Evolutionary conservation across 2,888 invertebrate species (phyloP).

Genomic region (Philereme transversata): DNA sequence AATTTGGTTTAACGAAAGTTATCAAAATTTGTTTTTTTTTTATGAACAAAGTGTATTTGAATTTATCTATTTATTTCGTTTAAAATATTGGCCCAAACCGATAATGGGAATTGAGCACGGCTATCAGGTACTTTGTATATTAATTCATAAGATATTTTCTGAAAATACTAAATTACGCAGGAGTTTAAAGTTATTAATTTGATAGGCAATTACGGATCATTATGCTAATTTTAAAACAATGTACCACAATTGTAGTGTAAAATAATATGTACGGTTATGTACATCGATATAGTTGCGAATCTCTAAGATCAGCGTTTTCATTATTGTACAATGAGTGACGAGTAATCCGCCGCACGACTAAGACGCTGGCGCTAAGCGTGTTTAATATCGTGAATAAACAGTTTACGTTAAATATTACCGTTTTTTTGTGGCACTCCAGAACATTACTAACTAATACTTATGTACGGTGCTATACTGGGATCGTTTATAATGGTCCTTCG

Average conservation of each 20-base stretch:
- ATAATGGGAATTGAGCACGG: constrained; percentile 9
- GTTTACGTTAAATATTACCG: too few species aligned
- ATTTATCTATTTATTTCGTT: background rate
- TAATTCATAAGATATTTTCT: constrained; percentile 14
- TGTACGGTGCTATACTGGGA: too few species aligned
- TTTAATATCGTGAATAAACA: too few species aligned
- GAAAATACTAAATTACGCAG: background rate
- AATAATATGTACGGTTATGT: too few species aligned
- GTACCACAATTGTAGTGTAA: background rate
- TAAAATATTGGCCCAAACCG: constrained; percentile 1
- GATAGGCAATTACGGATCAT: constrained; percentile 11
- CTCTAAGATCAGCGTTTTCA: too few species aligned
- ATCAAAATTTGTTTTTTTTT: background rate
- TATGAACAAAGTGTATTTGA: background rate
- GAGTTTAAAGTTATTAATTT: constrained; percentile 5
- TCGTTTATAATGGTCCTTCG: too few species aligned
- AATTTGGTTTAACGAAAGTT: background rate
- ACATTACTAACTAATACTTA: too few species aligned
- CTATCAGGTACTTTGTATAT: constrained; percentile 15
- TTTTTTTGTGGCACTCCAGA: too few species aligned
- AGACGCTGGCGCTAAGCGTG: too few species aligned
- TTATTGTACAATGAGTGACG: too few species aligned
- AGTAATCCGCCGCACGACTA: too few species aligned
- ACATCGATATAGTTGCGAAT: too few species aligned
- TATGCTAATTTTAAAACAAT: constrained; percentile 7